Base-by-base conservation (phyloP, 2,113 vertebrate genomes). In the Procavia capensis region DNA sequence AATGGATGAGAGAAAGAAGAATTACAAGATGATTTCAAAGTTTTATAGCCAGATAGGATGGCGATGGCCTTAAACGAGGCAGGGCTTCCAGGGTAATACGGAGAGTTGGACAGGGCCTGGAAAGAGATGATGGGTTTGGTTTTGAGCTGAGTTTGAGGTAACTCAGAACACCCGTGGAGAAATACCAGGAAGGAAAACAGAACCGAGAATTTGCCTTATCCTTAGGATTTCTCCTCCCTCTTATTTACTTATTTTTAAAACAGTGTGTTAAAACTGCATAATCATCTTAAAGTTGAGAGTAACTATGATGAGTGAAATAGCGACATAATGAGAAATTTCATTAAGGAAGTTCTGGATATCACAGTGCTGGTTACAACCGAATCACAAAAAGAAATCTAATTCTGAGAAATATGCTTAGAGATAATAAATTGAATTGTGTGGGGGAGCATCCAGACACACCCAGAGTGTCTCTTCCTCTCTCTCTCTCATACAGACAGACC, bases 341-440 rank as follows among this genome's bases (percentile, higher is more conserved):
- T 90, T 82, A 83, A 89, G 57, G 82, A 88, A 84, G 41, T 74
- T 68, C 50, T 95, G 82, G 27, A 24, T 41, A n/a, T 34, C 22
- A 81, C 59, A 91, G 68, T 78, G 45, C 39, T 91, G 34, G 92
- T 70, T 80, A 36, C 29, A 93, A 63, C 5, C 85, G 45, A 93
- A 70, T 93, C 39, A 83, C n/a, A 92, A 61, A 93, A 86, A 76
- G 22, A 85, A 82, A 61, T 87, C 84, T 81, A 70, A 91, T 95
- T 87, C 85, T 95, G 76, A 34, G 41, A 92, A 94, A 74, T 39
- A 63, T 19, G 7, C 83, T 92, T 87, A 68, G 29, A 93, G 72
- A 59, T 92, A 92, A n/a, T 79, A 70, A 87, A 74, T 80, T 81
- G 54, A 89, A 72, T 50, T 95, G 80, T 50, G 9, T 85, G 31